Evolutionary conservation across 2,797 vertebrate genomes (phyloP), one percentile per base, ranked within the genome.

Genomic region (Pipistrellus nathusii): DNA sequence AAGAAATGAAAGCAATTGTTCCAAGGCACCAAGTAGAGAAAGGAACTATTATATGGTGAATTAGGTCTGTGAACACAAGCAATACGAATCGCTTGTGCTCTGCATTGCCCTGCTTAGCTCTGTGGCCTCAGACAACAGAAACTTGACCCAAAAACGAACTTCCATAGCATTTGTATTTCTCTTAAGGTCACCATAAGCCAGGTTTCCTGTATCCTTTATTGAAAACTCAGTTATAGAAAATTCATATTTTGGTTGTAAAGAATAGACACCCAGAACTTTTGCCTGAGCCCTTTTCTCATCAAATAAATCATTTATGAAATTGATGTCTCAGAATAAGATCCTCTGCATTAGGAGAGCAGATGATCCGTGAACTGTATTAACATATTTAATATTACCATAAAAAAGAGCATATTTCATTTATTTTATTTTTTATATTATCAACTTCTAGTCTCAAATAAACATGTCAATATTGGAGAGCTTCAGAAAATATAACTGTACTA

Each of bases 1-100:
- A 93, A 25, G 95, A 81, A 80, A 93, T 91, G 95, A 88, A 95
- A 96, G 92, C 92, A 90, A 88, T 91, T 69, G 32, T 86, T 82
- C n/a, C 83, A 68, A 94, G 68, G 82, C 81, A 90, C 85, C 78
- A 59, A 90, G 64, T 62, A 82, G 92, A 86, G 92, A 95, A 89
- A 78, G 87, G 75, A 86, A 92, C 82, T 88, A 93, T 94, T 94
- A 78, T 93, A 51, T 83, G 73, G 89, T 90, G 92, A 96, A 93
- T 88, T 95, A 90, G 88, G 83, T 88, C 94, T 93, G n/a, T 77
- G 80, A 90, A 91, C 51, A 87, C 92, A 84, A 86, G 78, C 32
- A 82, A 9, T 48, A 25, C 27, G 73, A 77, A 57, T 81, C 85
- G 55, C 85, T 38, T 85, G 55, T 92, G 82, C 15, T 68, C 90